phyloP scores from a whole-genome alignment of 2,113 vertebrate species.

The Uropsilus gracilis region DNA sequence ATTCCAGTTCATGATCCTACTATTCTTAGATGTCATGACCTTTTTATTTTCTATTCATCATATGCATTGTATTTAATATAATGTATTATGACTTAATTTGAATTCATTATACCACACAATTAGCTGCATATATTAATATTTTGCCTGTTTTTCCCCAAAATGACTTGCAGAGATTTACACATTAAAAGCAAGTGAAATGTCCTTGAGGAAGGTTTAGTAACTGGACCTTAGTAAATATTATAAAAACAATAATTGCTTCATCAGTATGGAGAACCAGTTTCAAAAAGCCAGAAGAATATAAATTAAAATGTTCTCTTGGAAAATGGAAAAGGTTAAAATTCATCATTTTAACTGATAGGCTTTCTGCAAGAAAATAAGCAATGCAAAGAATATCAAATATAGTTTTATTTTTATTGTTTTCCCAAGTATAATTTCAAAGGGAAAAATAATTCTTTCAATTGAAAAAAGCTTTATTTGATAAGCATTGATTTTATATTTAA shows the following conservation, averaged over 20 bases:
- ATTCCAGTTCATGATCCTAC: constrained; percentile 72
- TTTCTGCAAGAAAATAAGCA: constrained; percentile 85
- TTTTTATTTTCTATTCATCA: constrained; percentile 82
- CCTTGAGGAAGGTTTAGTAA: constrained; percentile 84
- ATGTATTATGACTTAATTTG: constrained; percentile 78
- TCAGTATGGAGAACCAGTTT: constrained; percentile 86
- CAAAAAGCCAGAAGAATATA: constrained; percentile 87
- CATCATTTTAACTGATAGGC: constrained; percentile 91
- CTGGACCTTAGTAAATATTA: constrained; percentile 86
- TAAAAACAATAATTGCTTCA: constrained; percentile 89
- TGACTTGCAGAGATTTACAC: constrained; percentile 74
- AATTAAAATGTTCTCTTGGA: constrained; percentile 88
- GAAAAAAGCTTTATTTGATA: constrained; percentile 60
- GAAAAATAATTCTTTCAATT: constrained; percentile 67
- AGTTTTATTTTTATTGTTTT: constrained; percentile 82
- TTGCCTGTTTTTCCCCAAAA: constrained; percentile 65
- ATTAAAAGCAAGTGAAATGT: constrained; percentile 75
- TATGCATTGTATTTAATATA: constrained; percentile 67
- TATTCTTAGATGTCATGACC: constrained; percentile 75
- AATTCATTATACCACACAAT: constrained; percentile 76
- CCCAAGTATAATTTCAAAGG: not conserved
- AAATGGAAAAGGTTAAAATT: constrained; percentile 91
- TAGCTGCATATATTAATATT: constrained; percentile 62
- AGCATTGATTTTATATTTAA: constrained; percentile 65
- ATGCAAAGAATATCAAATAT: constrained; percentile 86